Conservation (phyloP, 2,113 vertebrate species). For the Leucosticte australis region DNA sequence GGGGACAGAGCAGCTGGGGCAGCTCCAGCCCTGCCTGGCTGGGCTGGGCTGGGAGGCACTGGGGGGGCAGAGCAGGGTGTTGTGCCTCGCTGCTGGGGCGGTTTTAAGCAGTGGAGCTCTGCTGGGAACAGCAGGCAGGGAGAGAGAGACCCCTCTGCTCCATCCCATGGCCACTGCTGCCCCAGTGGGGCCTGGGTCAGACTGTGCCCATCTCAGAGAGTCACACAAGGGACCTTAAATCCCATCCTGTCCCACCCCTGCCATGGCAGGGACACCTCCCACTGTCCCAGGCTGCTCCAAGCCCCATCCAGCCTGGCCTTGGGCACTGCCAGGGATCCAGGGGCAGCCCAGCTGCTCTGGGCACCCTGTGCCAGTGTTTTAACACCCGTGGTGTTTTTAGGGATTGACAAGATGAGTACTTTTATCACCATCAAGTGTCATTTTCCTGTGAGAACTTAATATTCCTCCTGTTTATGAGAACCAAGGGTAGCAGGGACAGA, state of each 20-base stretch:
- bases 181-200: background rate
- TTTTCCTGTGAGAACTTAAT: background rate
- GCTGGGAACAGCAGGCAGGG: background rate
- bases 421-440: background rate
- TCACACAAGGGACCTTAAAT: background rate
- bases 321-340: background rate
- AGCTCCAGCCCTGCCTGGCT: background rate
- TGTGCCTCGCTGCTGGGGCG: background rate
- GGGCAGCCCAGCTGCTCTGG: background rate
- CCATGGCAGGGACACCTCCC: background rate
- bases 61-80: too few relatives aligned
- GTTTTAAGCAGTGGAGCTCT: background rate
- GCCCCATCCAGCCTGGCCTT: background rate
- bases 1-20: background rate
- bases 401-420: background rate
- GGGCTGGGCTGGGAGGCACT: background rate
- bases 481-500: background rate
- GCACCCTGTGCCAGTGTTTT: background rate
- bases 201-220: background rate
- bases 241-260: fast-evolving
- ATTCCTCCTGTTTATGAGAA: background rate
- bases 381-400: background rate
- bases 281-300: background rate
- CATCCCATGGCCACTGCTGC: fast-evolving
- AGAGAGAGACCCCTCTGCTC: background rate